Conservation (phyloP, 2,797 vertebrate species). For the Sciaenops ocellatus region DNA sequence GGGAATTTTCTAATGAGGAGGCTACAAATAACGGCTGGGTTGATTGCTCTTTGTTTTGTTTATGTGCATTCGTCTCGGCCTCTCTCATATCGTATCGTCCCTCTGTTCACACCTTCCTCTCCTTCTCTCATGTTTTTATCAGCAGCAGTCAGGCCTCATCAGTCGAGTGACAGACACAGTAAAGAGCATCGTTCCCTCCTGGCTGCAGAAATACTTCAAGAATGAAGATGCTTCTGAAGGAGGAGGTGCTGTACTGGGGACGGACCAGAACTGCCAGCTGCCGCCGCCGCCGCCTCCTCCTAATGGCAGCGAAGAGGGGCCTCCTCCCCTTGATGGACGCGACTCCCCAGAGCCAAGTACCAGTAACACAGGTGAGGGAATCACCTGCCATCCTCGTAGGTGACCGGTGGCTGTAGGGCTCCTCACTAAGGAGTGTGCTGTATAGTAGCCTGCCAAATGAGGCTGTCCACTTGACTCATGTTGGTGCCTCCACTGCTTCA, state of each 20-base stretch:
- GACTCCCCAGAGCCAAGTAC: slow-evolving; percentile 90
- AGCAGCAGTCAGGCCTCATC: slow-evolving; percentile 91
- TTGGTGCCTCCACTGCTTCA: too few species aligned
- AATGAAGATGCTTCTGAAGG: slow-evolving; percentile 82
- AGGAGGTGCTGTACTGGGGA: slow-evolving; percentile 65
- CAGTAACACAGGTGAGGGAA: slow-evolving; percentile 89
- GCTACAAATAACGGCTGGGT: background rate
- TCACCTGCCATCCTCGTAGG: too few species aligned
- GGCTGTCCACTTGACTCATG: too few species aligned
- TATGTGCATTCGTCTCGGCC: background rate
- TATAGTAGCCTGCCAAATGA: too few species aligned
- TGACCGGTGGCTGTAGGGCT: too few species aligned
- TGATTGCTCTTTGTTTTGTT: background rate
- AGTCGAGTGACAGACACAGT: slow-evolving; percentile 96
- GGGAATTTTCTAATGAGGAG: background rate
- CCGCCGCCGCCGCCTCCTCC: slow-evolving; percentile 86
- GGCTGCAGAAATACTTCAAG: slow-evolving; percentile 97
- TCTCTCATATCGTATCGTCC: background rate
- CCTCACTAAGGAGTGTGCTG: too few species aligned
- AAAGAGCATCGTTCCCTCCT: slow-evolving; percentile 97
- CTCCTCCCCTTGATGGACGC: slow-evolving; percentile 84
- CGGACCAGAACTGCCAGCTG: slow-evolving; percentile 80
- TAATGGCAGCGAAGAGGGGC: slow-evolving; percentile 84
- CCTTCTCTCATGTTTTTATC: slow-evolving; percentile 29
- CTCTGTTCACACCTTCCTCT: slow-evolving; percentile 4